phyloP scores from a whole-genome alignment of 2,797 vertebrate species.

The Coregonus ussuriensis region DNA sequence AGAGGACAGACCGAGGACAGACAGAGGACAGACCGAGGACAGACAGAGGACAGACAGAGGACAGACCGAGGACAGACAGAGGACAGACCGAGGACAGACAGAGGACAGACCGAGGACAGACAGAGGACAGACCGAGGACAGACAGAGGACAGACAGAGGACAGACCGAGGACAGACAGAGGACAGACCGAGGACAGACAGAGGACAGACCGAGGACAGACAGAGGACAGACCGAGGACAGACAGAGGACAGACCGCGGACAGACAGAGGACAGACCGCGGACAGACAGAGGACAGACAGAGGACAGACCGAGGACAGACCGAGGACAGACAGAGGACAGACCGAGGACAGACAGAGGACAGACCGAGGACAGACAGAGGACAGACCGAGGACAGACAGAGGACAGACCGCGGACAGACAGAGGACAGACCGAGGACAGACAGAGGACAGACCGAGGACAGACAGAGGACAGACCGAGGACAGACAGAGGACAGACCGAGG shows the following conservation, averaged over 20 bases:
- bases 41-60: no score
- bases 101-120: no score
- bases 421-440: slow-evolving; percentile 72
- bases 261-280: no score
- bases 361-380: no score
- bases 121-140: slow-evolving; percentile 89
- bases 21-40: slow-evolving; percentile 87
- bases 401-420: slow-evolving; percentile 32
- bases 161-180: slow-evolving; percentile 72
- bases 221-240: slow-evolving; percentile 62
- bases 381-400: slow-evolving; percentile 85
- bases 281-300: no score
- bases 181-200: no score
- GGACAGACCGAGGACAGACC: slow-evolving; percentile 83
- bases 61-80: slow-evolving; percentile 72
- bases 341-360: slow-evolving; percentile 51
- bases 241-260: slow-evolving; percentile 72
- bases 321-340: slow-evolving; percentile 60
- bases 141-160: no score
- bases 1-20: no score
- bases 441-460: no score
- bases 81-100: no score
- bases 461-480: slow-evolving; percentile 73
- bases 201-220: slow-evolving; percentile 84
- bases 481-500: slow-evolving; percentile 76